Evolutionary conservation across 2,113 vertebrate species (phyloP), one percentile per base, ranked within the genome.

Genomic region (Syngnathus typhle): DNA sequence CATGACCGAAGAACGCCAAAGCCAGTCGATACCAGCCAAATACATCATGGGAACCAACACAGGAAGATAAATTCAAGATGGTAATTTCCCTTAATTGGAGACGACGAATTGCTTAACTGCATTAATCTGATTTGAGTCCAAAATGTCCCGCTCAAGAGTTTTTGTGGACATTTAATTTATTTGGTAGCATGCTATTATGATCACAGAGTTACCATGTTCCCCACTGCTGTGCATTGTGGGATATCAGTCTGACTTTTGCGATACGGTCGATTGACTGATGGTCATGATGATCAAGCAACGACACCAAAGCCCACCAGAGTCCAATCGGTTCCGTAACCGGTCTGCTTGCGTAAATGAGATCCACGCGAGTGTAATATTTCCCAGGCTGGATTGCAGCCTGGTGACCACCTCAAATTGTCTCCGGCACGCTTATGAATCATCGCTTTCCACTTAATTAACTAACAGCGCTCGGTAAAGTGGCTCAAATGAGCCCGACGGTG

Each of bases 121-220:
- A 82, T 88, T 90, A 89, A 91, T 91, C 87, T 81, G 84, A 88
- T 90, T 82, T 43, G 38, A 74, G 81, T 52, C 65, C 69, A 19
- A 77, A 74, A 74, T 81, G 89, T 84, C 80, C 87, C 85, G 73
- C 79, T 69, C 54, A 76, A 82, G 79, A 86, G 78, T 86, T 89
- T 86, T 87, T 81, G 80, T 91, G 84, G 77, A 87, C 86, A 91
- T 87, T 86, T 90, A 90, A 92, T 90, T 90, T 89, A 91, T 93
- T 92, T 93, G 89, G 87, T 91, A 91, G 85, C 77, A 88, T 70
- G 76, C 76, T 67, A 54, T 77, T 72, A 77, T 80, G 78, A 74
- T 88, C 89, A 90, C 85, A 88, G 89, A 89, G 91, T 89, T 92
- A 91, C 85, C 90, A 93, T 92, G 92, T 90, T 62, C 65, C 65